Percentiles rank a stretch among this genome's conserved stretches.
These are phyloP conservation scores for Cataglyphis cursor DNA, from an alignment of 2,888 invertebrate genomes.

Conservation along the genomic window DNA sequence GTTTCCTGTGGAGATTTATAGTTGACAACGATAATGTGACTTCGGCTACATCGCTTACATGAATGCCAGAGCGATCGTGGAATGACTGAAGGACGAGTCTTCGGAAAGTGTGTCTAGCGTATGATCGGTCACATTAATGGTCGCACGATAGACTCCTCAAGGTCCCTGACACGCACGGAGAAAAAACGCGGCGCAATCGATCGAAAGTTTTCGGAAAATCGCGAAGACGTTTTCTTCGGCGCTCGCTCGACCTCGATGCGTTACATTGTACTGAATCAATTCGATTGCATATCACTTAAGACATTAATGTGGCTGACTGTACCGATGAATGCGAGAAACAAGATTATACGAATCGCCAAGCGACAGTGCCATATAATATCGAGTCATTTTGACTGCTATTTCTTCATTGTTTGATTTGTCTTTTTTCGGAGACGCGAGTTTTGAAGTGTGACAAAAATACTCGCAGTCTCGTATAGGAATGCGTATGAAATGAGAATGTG, in stretches of 20 bases:
- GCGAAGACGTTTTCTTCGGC: slow-evolving; percentile 7
- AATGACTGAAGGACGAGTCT: slow-evolving; percentile 70
- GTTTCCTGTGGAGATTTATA: slow-evolving; percentile 69
- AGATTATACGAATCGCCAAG: slow-evolving; percentile 76
- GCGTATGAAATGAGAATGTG: slow-evolving; percentile 26
- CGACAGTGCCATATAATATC: slow-evolving; percentile 77
- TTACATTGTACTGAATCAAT: slow-evolving; percentile 31
- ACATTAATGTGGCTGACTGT: slow-evolving; percentile 69
- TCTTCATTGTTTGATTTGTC: slow-evolving; percentile 66
- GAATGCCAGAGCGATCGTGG: slow-evolving; percentile 74
- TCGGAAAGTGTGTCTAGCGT: slow-evolving; percentile 64
- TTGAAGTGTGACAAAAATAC: slow-evolving; percentile 34
- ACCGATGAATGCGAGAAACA: slow-evolving; percentile 66
- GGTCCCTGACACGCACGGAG: background rate
- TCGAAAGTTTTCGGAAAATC: slow-evolving; percentile 3
- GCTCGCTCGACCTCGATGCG: slow-evolving; percentile 25
- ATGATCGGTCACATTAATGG: slow-evolving; percentile 71
- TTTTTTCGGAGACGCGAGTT: slow-evolving; percentile 47
- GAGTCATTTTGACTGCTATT: slow-evolving; percentile 71
- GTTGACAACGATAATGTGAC: slow-evolving; percentile 75
- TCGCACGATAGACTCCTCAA: slow-evolving; percentile 18
- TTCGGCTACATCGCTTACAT: slow-evolving; percentile 73
- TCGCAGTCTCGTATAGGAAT: slow-evolving; percentile 48
- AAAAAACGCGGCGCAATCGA: slow-evolving; percentile 11
- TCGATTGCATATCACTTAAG: slow-evolving; percentile 58